phyloP scores from a whole-genome alignment of 1,140 invertebrate genomes.

The Dreissena polymorpha region DNA sequence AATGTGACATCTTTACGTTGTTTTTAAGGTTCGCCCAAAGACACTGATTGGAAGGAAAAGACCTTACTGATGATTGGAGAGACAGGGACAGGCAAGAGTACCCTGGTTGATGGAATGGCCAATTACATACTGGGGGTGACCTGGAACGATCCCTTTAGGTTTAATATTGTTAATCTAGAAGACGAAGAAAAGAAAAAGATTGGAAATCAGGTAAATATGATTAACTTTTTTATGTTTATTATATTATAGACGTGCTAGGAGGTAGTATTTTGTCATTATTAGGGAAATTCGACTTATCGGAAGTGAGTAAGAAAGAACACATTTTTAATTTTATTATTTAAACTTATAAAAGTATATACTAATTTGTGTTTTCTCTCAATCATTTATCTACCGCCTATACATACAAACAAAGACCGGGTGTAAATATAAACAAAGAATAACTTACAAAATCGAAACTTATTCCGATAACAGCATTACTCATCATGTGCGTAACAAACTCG shows the following conservation, averaged over 20 bases:
- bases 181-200: constrained; percentile 22
- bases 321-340: constrained; percentile 10
- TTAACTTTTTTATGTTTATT: not conserved
- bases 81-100: constrained; percentile 49
- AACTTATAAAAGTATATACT: constrained; percentile 27
- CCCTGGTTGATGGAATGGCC: constrained; percentile 24
- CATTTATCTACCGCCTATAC: constrained; percentile 17
- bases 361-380: constrained; percentile 48
- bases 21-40: not conserved
- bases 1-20: not conserved
- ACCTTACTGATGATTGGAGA: constrained; percentile 46
- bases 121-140: constrained; percentile 38
- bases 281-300: not conserved
- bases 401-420: not conserved
- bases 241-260: not conserved
- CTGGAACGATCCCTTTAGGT: constrained; percentile 41
- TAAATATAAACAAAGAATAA: not conserved
- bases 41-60: constrained; percentile 11
- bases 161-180: constrained; percentile 36
- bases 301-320: not conserved
- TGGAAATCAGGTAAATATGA: not conserved
- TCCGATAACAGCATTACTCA: constrained; percentile 40
- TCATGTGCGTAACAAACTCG: constrained; percentile 9
- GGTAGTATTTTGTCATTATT: not conserved
- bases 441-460: constrained; percentile 38